These are phyloP conservation scores for Mus pahari DNA, from an alignment of 2,113 vertebrate species.

Conservation along the genomic window DNA sequence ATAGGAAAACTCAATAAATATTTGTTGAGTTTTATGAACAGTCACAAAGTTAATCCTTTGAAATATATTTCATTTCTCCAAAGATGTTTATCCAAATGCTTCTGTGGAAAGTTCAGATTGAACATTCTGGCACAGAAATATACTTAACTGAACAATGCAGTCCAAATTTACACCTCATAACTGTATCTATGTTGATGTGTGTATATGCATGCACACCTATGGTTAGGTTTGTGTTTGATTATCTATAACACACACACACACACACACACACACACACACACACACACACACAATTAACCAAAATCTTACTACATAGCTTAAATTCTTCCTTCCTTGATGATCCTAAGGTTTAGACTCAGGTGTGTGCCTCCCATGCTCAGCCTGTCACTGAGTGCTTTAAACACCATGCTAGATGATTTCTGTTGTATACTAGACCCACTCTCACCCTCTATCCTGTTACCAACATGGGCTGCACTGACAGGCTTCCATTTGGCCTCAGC, in stretches of 20 bases:
- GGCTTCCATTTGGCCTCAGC: not conserved
- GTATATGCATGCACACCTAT: not conserved
- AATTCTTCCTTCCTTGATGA: not conserved
- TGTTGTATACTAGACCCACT: not conserved
- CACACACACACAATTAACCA: not conserved
- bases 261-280: not conserved
- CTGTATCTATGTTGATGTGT: not conserved
- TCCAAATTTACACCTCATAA: not conserved
- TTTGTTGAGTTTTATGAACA: constrained; percentile 18
- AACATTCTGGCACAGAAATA: constrained; percentile 17
- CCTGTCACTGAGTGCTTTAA: not conserved
- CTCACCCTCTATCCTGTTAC: not conserved
- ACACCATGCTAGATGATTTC: not conserved
- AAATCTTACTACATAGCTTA: not conserved
- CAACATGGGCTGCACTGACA: not conserved
- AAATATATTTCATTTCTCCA: constrained; percentile 20
- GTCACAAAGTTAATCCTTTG: not conserved
- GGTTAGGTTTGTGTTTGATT: not conserved
- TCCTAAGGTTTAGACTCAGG: not conserved
- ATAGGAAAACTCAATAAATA: constrained; percentile 41
- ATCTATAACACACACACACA: not conserved
- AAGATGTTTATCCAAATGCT: constrained; percentile 29
- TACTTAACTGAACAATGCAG: not conserved
- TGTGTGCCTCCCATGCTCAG: not conserved
- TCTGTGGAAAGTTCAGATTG: constrained; percentile 32